These are phyloP conservation scores for Poecilia wingei DNA, from an alignment of 2,797 vertebrate species.

Conservation along the genomic window DNA sequence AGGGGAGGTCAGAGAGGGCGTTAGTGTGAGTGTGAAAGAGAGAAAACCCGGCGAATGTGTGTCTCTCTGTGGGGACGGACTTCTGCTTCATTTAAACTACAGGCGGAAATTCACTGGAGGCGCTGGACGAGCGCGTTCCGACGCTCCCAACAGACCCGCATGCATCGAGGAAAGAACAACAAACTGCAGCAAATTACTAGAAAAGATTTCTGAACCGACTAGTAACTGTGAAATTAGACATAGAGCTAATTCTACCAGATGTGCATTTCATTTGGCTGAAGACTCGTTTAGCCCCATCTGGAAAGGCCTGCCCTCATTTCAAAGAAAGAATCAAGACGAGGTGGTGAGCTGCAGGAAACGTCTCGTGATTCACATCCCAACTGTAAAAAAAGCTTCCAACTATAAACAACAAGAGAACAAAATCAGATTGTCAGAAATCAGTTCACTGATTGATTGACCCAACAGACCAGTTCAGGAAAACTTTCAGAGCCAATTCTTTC, in stretches of 20 bases:
- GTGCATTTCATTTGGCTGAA: not conserved
- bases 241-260: not conserved
- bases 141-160: not conserved
- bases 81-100: constrained; percentile 52
- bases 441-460: not conserved
- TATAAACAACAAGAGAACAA: not conserved
- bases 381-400: not conserved
- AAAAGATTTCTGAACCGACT: not conserved
- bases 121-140: constrained; percentile 9
- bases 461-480: not conserved
- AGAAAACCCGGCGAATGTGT: constrained; percentile 1
- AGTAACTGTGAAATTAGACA: not conserved
- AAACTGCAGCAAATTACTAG: not conserved
- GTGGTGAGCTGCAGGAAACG: not conserved
- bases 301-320: not conserved
- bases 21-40: not conserved
- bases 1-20: constrained; percentile 31
- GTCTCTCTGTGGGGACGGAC: not conserved
- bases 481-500: not conserved
- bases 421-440: not conserved
- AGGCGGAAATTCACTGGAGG: constrained; percentile 37
- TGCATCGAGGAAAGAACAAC: not conserved
- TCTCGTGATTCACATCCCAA: not conserved
- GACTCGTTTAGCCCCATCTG: not conserved
- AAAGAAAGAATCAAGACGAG: not conserved